Evolutionary conservation across 2,888 invertebrate species (phyloP), one percentile per base, ranked within the genome.

Genomic region (Lottia scabra): DNA sequence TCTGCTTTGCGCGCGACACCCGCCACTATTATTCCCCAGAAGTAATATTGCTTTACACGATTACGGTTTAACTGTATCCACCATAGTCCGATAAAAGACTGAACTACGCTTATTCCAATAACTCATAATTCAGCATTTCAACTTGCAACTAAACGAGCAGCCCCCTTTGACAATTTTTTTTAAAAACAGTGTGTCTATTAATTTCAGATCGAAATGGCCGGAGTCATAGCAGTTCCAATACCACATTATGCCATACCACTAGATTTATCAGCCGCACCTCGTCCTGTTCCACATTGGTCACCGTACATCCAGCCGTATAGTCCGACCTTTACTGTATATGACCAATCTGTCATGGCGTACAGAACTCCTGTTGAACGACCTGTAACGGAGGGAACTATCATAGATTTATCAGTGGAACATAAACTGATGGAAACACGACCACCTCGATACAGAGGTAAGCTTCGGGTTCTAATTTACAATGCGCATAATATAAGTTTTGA

Each of bases 201-300:
- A 2, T 38, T 38, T 10, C 38, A 38, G 38, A 30, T 30, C 30
- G 30, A 38, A 38, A 70, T 70, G 70, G 44, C 70, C 19, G 70
- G 70, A 8, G 70, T 70, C 13, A 70, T 70, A 56, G 70, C 70
- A 13, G 44, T 70, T 10, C 70, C 70, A 10, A 64, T 70, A 30
- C 70, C 70, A 27, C 66, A 62, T 15, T 70, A 70, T n/a, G 65
- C 70, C 13, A 6, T 44, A 5, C 69, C 43, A 5, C 30, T 48
- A 1, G 63, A 63, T 6, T 43, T 63, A 44, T 38, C 43, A 8
- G 26, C 66, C 15, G 8, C 63, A n/a, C 15, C 68, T 10, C 38
- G 38, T 6, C 69, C 63, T 43, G 19, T 69, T 30, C 45, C 63
- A 38, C 30, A 44, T 26, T 69, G 63, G 63, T 63, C 63, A 6